Evolutionary conservation across 2,888 invertebrate species (phyloP).

Genomic region (Sisyra nigra): DNA sequence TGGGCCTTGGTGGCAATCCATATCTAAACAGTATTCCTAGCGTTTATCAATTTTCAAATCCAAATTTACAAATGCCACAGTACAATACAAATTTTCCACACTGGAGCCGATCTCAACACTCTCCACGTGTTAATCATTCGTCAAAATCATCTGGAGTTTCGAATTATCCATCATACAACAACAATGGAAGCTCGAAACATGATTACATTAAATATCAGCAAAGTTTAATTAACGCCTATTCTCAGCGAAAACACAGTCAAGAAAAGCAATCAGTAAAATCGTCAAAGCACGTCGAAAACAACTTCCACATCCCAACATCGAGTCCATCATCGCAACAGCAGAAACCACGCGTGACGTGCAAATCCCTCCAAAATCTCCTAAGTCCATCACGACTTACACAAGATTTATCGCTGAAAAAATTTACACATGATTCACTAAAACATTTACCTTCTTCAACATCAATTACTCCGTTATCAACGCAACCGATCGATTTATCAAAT

Average conservation of each 20-base stretch:
- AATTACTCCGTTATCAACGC: constrained; percentile 11
- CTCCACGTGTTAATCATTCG: constrained; percentile 8
- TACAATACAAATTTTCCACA: constrained; percentile 17
- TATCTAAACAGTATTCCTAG: constrained; percentile 8
- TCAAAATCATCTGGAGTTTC: constrained; percentile 6
- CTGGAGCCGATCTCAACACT: constrained; percentile 3
- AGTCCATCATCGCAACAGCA: constrained; percentile 13
- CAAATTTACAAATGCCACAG: constrained; percentile 18
- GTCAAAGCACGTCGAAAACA: constrained; percentile 12
- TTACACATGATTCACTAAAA: constrained; percentile 1
- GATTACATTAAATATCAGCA: constrained; percentile 8
- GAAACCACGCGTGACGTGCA: constrained; percentile 18
- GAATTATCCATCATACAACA: constrained; percentile 5
- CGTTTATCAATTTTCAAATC: constrained; percentile 8
- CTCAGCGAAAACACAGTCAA: constrained; percentile 4
- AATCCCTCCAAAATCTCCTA: constrained; percentile 42
- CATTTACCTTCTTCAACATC: not conserved
- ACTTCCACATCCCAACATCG: constrained; percentile 11
- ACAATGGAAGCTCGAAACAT: constrained; percentile 3
- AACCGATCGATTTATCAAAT: constrained; percentile 27
- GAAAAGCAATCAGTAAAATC: constrained; percentile 6
- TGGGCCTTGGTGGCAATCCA: constrained; percentile 6
- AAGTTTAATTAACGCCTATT: constrained; percentile 4
- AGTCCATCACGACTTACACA: constrained; percentile 27
- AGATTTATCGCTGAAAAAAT: constrained; percentile 8